A percentile compares a stretch with the other conserved stretches of the same genome.
Evolutionary conservation across 2,797 vertebrate species (phyloP).

Genomic region (Euthynnus affinis): DNA sequence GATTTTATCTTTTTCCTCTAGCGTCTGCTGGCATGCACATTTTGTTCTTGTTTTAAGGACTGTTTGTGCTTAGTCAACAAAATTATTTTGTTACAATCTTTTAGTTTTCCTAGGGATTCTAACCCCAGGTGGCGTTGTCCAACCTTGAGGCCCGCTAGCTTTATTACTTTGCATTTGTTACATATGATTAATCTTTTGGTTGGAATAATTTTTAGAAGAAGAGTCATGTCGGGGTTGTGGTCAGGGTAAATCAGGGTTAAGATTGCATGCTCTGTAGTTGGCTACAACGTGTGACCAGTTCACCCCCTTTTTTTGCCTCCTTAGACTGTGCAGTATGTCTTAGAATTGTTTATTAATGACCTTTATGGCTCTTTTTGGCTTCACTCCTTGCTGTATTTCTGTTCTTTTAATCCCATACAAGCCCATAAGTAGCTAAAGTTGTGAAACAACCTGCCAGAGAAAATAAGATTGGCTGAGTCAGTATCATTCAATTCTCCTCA

Average conservation of each 20-base stretch:
- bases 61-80: too few species aligned
- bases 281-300: not conserved
- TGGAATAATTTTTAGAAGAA: slow-evolving; percentile 19
- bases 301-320: not conserved
- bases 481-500: too few species aligned
- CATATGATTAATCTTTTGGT: slow-evolving; percentile 12
- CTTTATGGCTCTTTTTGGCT: not conserved
- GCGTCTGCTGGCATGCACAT: too few species aligned
- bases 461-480: not conserved
- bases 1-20: too few species aligned
- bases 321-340: not conserved
- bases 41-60: too few species aligned
- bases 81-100: too few species aligned
- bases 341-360: not conserved
- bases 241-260: slow-evolving; percentile 12
- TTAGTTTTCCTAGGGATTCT: too few species aligned
- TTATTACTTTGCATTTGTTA: too few species aligned
- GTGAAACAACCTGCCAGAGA: not conserved
- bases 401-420: not conserved
- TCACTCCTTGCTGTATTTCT: not conserved
- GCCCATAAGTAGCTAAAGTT: not conserved
- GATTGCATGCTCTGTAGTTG: slow-evolving; percentile 1
- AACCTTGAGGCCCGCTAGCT: too few species aligned
- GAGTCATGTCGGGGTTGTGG: not conserved
- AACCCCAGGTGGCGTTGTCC: too few species aligned